Evolutionary conservation across 2,113 vertebrate species (phyloP), one percentile per base, ranked within the genome.

Genomic region (Eubucco bourcierii): DNA sequence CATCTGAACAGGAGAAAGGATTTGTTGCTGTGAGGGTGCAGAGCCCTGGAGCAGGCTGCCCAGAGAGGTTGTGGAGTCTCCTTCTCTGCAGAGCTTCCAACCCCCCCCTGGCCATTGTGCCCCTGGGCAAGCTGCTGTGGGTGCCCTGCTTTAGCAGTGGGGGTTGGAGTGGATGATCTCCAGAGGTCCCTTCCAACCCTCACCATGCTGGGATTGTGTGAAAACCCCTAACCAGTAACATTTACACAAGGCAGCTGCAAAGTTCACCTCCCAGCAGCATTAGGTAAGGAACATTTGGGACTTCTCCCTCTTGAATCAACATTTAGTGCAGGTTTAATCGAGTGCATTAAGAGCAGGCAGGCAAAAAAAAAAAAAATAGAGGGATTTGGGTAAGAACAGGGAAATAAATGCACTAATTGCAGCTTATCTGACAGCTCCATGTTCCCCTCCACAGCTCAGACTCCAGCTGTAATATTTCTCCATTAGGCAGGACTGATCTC

Each of bases 321-420:
- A 77, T 53, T 78, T 72, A 71, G 68, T 14, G 61, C 79, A 33
- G 89, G 63, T 91, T 95, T 92, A 83, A 90, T 85, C 64, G 80
- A 0, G 2, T 18, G 61, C 29, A 65, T 80, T 44, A 75, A 87
- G 52, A 75, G 87, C 87, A 91, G 87, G 25, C 70, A 93, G 84
- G 80, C 63, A 91, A 91, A 75, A 72, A 41, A 41, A 41, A 41
- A 12, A 41, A 41, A 12, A 41, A 13, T 15, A 41, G 41, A 41
- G 76, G 60, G 23, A 65, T 46, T 84, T n/a, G 82, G 90, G 87
- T 86, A 87, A 52, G 2, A 2, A 75, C 79, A 75, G 41, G 95
- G 83, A 92, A 95, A 95, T 85, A 85, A 91, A 91, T 68, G 90
- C 64, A 80, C 82, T 94, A 90, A 94, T 92, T 95, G 87, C 93